Conservation (phyloP, 2,797 vertebrate species). For the Sebastes oblongus region DNA sequence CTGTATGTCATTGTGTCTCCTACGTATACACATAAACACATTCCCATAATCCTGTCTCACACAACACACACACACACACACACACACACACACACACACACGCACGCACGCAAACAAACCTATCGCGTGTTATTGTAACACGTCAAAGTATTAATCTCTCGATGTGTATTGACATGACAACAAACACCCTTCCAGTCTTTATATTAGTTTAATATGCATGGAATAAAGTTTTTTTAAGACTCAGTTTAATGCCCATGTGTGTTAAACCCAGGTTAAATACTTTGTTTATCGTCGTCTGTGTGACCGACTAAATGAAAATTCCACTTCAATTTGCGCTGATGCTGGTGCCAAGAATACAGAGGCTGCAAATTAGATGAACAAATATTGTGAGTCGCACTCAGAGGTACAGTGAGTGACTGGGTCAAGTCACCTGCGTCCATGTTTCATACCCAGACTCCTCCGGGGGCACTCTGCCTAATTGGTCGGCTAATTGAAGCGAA, state of each 20-base stretch:
- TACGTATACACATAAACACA: slow-evolving; percentile 22
- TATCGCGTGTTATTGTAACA: not conserved
- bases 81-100: not conserved
- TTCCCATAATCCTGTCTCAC: slow-evolving; percentile 36
- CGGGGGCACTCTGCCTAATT: slow-evolving; percentile 70
- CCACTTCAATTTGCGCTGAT: slow-evolving; percentile 52
- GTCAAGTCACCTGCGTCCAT: slow-evolving; percentile 52
- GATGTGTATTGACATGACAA: not conserved
- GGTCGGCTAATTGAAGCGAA: slow-evolving; percentile 73
- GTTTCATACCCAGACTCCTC: slow-evolving; percentile 32
- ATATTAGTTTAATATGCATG: not conserved
- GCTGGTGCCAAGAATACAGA: not conserved
- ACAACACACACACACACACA: not conserved
- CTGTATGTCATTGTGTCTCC: slow-evolving; percentile 49
- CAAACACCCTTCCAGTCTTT: not conserved
- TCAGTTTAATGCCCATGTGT: not conserved
- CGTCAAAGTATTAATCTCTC: slow-evolving; percentile 8
- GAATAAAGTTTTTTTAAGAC: not conserved
- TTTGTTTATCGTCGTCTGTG: not conserved
- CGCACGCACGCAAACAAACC: no score
- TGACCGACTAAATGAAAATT: slow-evolving; percentile 26
- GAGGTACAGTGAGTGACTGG: slow-evolving; percentile 26
- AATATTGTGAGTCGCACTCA: slow-evolving; percentile 39
- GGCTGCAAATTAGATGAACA: slow-evolving; percentile 52
- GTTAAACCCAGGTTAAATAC: not conserved